Evolutionary conservation across 2,797 vertebrate genomes (phyloP), one percentile per base, ranked within the genome.

Genomic region (Nannoperca obscura): DNA sequence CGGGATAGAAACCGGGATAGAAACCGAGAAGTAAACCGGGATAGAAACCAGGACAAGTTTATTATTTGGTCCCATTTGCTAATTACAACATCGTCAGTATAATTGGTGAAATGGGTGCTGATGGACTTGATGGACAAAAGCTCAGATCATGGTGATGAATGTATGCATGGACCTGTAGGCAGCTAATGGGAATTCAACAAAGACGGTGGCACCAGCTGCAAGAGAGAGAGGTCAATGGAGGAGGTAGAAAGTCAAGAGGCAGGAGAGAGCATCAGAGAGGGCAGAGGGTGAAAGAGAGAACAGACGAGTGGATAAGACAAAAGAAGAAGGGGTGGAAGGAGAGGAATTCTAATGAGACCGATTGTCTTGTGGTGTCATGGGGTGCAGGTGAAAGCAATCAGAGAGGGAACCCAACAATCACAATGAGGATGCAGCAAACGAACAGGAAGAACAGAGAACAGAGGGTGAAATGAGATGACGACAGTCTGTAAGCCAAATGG

Each of bases 181-280:
- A 47, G 66, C 24, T 73, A 81, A 81, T 55, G 20, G 40, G 24
- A 77, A 73, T 72, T 76, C 52, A 67, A 74, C 66, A 71, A 78
- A 64, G 57, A 47, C 8, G 61, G 27, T 38, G n/a, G 34, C 50
- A 62, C 62, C 53, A 54, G 62, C 71, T 74, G 55, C n/a, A 13
- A 24, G 12, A 20, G 27, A 22, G 5, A 58, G 20, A 17, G 0
- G 36, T 17, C n/a, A 22, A 14, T 32, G 27, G 3, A 40, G 20
- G 65, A 47, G 15, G 1, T 3, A 15, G n/a, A 27, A 47, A 46
- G 14, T 20, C 30, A n/a, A 59, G 47, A 74, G 55, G 47, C 17
- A 13, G 49, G 12, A 32, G 32, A 70, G 65, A 36, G 8, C 12
- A 12, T 38, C 6, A 61, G n/a, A 30, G 49, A 34, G 53, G 61